Evolutionary conservation across 2,888 invertebrate species (phyloP), one percentile per base, ranked within the genome.

Genomic region (Cistogaster globosa): DNA sequence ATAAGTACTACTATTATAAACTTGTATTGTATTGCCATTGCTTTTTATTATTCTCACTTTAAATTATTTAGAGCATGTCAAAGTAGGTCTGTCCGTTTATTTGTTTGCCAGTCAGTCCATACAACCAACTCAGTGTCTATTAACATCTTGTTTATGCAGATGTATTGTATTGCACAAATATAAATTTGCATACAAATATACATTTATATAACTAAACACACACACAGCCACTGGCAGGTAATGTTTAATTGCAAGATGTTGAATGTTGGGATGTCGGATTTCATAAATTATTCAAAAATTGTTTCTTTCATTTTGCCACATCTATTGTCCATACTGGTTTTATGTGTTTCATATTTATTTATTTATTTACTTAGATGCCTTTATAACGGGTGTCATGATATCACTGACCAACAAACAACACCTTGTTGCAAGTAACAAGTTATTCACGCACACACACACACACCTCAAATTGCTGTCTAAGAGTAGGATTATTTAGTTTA

Each of bases 371-470:
- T 53, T 63, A 71, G 26, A 81, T 53, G 82, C 65, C 58, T 85
- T 79, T 58, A 79, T 79, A 85, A 85, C 85, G 85, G 82, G 82
- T 85, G 85, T 71, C 71, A 82, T 85, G 85, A 77, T 85, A 85
- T 85, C 62, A 85, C 85, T 85, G 85, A 85, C 85, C 85, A 85
- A 85, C 85, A 85, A 85, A 81, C 67, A 48, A 42, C 76, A 77
- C 80, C 62, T 83, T 71, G 79, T 71, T 78, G 58, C 75, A 75
- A 53, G 62, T 63, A 76, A 83, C 81, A 69, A 75, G 69, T 82
- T 82, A 57, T 79, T 42, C 65, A 71, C 60, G 79, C 63, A 83
- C 42, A 38, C 57, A 51, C 63, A 83, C 42, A 38, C 57, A 51
- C 42, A 42, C 42, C 32, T 55, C 18, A n/a, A 18, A 67, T 36